phyloP scores from a whole-genome alignment of 2,797 vertebrate species.

The Ceryle rudis region DNA sequence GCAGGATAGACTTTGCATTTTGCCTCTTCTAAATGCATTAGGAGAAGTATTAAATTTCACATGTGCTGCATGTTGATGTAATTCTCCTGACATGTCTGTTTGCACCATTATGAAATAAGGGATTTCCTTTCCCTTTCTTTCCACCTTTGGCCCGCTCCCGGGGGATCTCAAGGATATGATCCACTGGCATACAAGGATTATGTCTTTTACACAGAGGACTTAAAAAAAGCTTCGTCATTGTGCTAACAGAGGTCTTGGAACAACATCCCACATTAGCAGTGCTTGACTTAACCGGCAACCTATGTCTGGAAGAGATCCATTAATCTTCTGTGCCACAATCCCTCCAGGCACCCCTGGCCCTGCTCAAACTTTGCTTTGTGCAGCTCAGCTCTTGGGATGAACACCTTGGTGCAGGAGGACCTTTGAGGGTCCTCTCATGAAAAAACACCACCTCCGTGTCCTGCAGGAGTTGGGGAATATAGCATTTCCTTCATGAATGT shows the following conservation, averaged over 20 bases:
- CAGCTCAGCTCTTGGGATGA: neutral
- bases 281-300: constrained; percentile 8
- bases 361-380: neutral
- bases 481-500: neutral
- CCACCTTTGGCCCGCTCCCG: constrained; percentile 34
- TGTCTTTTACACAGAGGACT: constrained; percentile 47
- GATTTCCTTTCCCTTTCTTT: constrained; percentile 69
- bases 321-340: neutral
- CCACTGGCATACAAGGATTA: constrained; percentile 59
- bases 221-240: constrained; percentile 50
- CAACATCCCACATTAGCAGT: neutral
- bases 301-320: neutral
- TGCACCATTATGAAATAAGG: constrained; percentile 74
- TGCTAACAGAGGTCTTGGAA: neutral
- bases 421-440: neutral
- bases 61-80: constrained; percentile 64
- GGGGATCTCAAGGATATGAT: constrained; percentile 58
- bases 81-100: constrained; percentile 75
- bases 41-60: constrained; percentile 65
- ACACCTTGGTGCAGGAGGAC: neutral
- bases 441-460: neutral
- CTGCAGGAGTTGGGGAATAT: neutral
- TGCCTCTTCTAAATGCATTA: constrained; percentile 73
- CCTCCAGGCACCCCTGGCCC: neutral
- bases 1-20: constrained; percentile 66